Percentiles rank a stretch among this genome's conserved stretches.
These are phyloP conservation scores for Pheosia gnoma DNA, from an alignment of 2,888 invertebrate genomes.

Conservation along the genomic window DNA sequence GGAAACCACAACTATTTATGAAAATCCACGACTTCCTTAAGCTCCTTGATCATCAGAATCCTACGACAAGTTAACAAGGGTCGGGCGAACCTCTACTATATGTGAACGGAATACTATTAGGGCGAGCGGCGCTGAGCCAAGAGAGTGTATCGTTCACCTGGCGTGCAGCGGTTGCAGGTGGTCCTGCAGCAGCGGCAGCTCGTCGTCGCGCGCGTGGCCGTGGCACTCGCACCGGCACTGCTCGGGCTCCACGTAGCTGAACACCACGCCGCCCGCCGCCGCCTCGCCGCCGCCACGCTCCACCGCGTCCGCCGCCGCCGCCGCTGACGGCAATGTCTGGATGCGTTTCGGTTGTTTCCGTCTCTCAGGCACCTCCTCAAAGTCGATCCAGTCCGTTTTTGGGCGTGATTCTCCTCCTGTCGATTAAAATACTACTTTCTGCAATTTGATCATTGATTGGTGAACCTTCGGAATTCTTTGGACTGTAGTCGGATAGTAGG, in stretches of 20 bases:
- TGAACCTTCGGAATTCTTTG: too few species aligned
- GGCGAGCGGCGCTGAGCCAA: too few species aligned
- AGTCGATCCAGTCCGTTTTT: conserved; percentile 91
- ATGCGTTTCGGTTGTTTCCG: conserved; percentile 92
- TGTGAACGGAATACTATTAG: neutral
- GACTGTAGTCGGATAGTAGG: too few species aligned
- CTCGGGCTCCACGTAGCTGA: conserved; percentile 93
- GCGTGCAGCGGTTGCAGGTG: conserved; percentile 12
- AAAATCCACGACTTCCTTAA: neutral
- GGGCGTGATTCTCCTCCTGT: conserved; percentile 49
- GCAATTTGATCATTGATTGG: too few species aligned
- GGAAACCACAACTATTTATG: neutral
- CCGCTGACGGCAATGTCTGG: conserved; percentile 89
- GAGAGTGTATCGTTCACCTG: conserved; percentile 14
- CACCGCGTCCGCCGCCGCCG: conserved; percentile 57
- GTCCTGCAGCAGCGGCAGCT: conserved; percentile 57
- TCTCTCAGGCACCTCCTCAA: conserved; percentile 93
- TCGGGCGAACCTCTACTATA: too few species aligned
- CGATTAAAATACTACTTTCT: neutral
- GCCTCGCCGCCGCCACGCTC: conserved; percentile 56
- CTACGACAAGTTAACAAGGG: too few species aligned
- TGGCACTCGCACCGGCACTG: conserved; percentile 95
- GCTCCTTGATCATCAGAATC: too few species aligned
- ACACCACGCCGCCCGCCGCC: conserved; percentile 69
- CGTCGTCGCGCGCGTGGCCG: conserved; percentile 74